Evolutionary conservation across 1,140 invertebrate genomes (phyloP), one percentile per base, ranked within the genome.

Genomic region (Orchestia grillus): DNA sequence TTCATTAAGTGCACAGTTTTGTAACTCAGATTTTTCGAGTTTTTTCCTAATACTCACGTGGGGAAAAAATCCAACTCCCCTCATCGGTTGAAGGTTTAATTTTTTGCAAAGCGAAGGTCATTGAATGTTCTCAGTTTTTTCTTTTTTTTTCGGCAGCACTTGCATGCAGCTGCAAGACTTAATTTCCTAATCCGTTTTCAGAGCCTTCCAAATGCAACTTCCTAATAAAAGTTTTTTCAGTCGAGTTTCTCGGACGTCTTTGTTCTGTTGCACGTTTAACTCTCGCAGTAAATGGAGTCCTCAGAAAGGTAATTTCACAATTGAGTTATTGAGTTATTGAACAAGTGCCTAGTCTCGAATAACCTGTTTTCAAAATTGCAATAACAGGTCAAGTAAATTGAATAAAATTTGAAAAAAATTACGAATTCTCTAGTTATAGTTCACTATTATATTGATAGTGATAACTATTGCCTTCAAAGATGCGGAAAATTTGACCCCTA

Each of bases 141-240:
- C 43, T 15, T 11, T 42, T 90, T 90, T 90, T 87, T 90, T 11
- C 28, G 36, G n/a, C 41, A 0, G 88, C 88, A 4, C 43, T 28
- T 4, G 88, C 88, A 90, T 4, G 88, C 88, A 90, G 88, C 88
- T 90, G 88, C 88, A 41, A 28, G 41, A 41, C 88, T 8, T 90
- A 44, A 90, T 90, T 41, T 90, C 88, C n/a, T 90, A 90, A 90
- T 90, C 88, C 88, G 15, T 36, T 90, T 90, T 44, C n/a, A 90
- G 16, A 42, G n/a, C 88, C 88, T 90, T 90, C 88, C 41, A 3
- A 90, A 41, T 90, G 88, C 88, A 90, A 90, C 88, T 90, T 90
- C 88, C 88, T 90, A 8, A 42, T 90, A 42, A 44, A n/a, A 8
- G 88, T 11, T 15, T 90, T 90, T 90, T 90, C 36, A 41, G 15